phyloP scores from a whole-genome alignment of 2,113 vertebrate species.

The Stomatorhinus ivindoensis region DNA sequence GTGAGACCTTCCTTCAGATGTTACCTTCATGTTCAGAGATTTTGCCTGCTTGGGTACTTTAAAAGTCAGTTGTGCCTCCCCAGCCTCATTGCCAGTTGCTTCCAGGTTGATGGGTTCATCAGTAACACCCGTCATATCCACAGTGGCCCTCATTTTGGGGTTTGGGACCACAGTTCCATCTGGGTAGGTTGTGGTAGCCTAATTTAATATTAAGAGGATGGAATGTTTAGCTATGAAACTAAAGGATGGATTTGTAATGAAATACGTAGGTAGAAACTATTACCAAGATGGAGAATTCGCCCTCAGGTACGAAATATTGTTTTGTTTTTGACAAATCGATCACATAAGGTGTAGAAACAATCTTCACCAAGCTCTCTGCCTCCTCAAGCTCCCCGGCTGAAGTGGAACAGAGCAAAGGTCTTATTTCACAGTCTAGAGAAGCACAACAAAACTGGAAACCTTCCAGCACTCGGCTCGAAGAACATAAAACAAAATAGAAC shows the following conservation, averaged over 20 bases:
- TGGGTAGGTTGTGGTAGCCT: conserved; percentile 44
- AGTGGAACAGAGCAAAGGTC: neutral
- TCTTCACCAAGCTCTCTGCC: conserved; percentile 54
- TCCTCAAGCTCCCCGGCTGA: conserved; percentile 56
- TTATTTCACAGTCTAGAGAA: neutral
- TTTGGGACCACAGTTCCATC: conserved; percentile 46
- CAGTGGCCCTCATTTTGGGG: conserved; percentile 36
- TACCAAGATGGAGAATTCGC: conserved; percentile 52
- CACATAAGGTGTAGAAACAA: conserved; percentile 53
- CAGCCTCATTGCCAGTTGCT: conserved; percentile 33
- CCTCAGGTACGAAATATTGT: conserved; percentile 54
- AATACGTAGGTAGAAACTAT: neutral
- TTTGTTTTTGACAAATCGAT: conserved; percentile 59
- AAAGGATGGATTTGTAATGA: neutral
- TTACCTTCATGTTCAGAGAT: conserved; percentile 43
- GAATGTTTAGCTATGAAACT: neutral
- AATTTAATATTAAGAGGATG: neutral
- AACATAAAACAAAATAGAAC: neutral
- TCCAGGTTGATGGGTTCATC: conserved; percentile 12
- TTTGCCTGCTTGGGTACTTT: conserved; percentile 37
- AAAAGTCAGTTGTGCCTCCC: conserved; percentile 34
- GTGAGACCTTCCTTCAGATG: neutral
- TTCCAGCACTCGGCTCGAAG: neutral
- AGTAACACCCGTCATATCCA: neutral
- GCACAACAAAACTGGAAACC: neutral